Evolutionary conservation across 2,888 invertebrate species (phyloP).

Genomic region (Synergus gifuensis): DNA sequence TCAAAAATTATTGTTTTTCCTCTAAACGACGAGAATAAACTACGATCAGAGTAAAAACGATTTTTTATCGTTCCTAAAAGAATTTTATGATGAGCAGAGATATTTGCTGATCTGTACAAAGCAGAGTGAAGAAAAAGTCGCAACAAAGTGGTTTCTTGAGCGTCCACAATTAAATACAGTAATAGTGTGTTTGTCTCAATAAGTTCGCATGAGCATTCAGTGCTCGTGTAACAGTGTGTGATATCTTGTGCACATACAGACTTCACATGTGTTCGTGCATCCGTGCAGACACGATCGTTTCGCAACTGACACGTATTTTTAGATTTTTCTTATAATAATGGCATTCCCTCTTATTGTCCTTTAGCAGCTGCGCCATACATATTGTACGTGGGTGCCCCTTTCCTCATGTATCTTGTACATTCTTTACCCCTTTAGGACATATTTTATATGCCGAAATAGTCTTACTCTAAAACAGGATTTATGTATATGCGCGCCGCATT

Average conservation of each 20-base stretch:
- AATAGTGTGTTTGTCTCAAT: slow-evolving; percentile 20
- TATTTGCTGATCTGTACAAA: slow-evolving; percentile 13
- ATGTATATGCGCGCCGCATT: no score
- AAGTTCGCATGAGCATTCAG: neutral
- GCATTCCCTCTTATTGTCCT: slow-evolving; percentile 34
- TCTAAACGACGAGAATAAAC: neutral
- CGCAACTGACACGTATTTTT: slow-evolving; percentile 33
- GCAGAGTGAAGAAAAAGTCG: slow-evolving; percentile 7
- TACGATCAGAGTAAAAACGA: neutral
- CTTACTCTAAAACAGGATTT: neutral
- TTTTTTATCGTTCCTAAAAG: neutral
- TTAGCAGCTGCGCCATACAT: slow-evolving; percentile 25
- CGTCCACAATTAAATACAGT: neutral
- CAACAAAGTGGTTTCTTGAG: slow-evolving; percentile 24
- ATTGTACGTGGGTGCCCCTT: slow-evolving; percentile 25
- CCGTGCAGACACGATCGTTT: slow-evolving; percentile 13
- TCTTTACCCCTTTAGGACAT: slow-evolving; percentile 4
- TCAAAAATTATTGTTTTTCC: neutral
- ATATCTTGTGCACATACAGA: slow-evolving; percentile 16
- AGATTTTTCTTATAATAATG: slow-evolving; percentile 41
- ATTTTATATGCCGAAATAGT: neutral
- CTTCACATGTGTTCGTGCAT: slow-evolving; percentile 20
- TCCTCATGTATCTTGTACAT: neutral
- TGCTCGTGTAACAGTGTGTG: neutral
- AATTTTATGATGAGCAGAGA: neutral